Evolutionary conservation across 2,888 invertebrate species (phyloP), one percentile per base, ranked within the genome.

Genomic region (Caenorhabditis sp.): DNA sequence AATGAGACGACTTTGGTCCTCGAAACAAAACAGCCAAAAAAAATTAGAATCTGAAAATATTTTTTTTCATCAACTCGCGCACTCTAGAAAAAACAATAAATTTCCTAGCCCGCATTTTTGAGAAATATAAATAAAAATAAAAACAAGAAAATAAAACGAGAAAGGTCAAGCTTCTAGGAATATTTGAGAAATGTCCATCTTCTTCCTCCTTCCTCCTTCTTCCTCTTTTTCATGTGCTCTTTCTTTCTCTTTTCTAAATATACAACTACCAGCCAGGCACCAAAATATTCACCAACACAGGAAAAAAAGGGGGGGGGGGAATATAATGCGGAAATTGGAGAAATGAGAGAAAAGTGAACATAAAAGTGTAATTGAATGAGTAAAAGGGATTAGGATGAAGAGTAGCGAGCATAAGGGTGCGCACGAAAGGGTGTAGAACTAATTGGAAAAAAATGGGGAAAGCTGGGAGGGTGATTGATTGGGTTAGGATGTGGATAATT

Each of bases 291-390:
- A 10, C 10, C 20, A 23, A 20, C 8, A 12, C 7, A 17, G 7
- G 50, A 5, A 50, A 4, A 50, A 20, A 12, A 52, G 21, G 21
- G 21, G 20, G 7, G 4, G 52, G 21, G 23, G 5, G 20, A 49
- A 17, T n/a, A 52, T 5, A 20, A 50, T n/a, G 21, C 8, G 21
- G 21, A 5, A 52, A 12, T 7, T 4, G 21, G 23, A 52, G 52
- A 23, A 21, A 10, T 31, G 4, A 31, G 52, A 21, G n/a, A 23
- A 23, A 52, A 23, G 23, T 23, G 52, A 52, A 52, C 21, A 23
- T 23, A 23, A 52, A 52, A 52, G 52, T 52, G 52, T 52, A 52
- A 52, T 52, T 52, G 52, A 52, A 52, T 52, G 52, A 23, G 52
- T 52, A 23, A 23, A 52, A 23, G n/a, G 20, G 52, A 52, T 52